These are phyloP conservation scores for Phylloscopus collybita DNA, from an alignment of 2,797 vertebrate genomes.

Conservation along the genomic window DNA sequence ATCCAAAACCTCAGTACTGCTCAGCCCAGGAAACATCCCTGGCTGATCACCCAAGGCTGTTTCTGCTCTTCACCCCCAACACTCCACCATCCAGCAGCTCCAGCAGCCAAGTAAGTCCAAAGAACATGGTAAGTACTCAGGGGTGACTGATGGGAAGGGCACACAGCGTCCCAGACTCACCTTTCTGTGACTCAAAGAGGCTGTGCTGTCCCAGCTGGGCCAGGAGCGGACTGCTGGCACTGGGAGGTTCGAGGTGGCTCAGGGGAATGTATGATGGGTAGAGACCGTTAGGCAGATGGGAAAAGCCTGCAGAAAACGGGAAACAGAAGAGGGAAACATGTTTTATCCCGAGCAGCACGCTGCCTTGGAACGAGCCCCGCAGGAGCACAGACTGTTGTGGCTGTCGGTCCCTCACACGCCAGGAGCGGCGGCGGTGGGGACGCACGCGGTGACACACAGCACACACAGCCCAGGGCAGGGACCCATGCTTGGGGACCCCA, in stretches of 20 bases:
- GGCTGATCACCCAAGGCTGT: rapidly evolving
- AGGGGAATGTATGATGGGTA: constrained; percentile 93
- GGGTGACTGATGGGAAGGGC: rapidly evolving
- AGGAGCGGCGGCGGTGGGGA: background rate
- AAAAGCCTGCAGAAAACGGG: constrained; percentile 81
- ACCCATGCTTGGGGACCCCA: rapidly evolving
- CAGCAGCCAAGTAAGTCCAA: background rate
- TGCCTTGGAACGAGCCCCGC: background rate
- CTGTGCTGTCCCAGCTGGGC: constrained; percentile 89
- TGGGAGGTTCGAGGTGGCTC: constrained; percentile 89
- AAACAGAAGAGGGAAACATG: constrained; percentile 23
- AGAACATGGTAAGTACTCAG: background rate
- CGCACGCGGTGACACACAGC: rapidly evolving
- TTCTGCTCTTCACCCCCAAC: background rate
- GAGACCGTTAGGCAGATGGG: constrained; percentile 88
- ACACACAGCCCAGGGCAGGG: background rate
- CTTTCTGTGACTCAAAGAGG: constrained; percentile 94
- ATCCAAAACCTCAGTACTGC: background rate
- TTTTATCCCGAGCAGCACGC: background rate
- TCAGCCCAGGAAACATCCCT: background rate
- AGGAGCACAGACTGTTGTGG: constrained; percentile 36
- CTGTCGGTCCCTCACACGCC: background rate
- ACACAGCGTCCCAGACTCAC: constrained; percentile 71
- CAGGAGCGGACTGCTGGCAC: constrained; percentile 77
- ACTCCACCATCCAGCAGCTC: background rate